A percentile compares a stretch with the other conserved stretches of the same genome.
phyloP scores from a whole-genome alignment of 2,113 vertebrate species.

The Platysteira castanea region DNA sequence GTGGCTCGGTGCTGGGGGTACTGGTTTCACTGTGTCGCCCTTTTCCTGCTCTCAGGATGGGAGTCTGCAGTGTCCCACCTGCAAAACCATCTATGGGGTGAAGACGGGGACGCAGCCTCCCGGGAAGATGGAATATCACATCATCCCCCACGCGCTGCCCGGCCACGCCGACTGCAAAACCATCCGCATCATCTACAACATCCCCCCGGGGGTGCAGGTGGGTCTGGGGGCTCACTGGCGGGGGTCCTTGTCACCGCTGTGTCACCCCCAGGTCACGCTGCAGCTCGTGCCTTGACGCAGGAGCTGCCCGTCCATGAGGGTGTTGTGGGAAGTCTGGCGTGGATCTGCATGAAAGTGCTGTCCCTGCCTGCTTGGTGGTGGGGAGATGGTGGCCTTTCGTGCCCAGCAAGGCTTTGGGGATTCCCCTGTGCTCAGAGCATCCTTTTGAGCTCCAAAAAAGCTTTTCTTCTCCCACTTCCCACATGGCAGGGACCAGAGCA shows the following conservation, averaged over 20 bases:
- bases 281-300: background rate
- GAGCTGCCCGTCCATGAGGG: background rate
- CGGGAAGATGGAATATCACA: constrained; percentile 96
- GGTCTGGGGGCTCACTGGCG: background rate
- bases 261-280: accelerated
- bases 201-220: constrained; percentile 92
- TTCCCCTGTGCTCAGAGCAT: background rate
- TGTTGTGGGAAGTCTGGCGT: background rate
- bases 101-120: constrained; percentile 95
- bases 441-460: background rate
- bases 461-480: background rate
- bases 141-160: constrained; percentile 91
- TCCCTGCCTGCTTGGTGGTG: background rate
- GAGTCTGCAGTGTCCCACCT: constrained; percentile 94
- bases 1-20: accelerated
- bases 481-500: constrained; percentile 85
- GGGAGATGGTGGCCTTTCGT: background rate
- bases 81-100: constrained; percentile 96
- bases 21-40: background rate
- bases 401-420: background rate
- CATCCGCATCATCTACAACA: constrained; percentile 95
- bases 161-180: constrained; percentile 91
- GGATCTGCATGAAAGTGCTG: accelerated
- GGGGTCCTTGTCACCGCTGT: background rate
- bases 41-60: constrained; percentile 78